Evolutionary conservation across 1,140 invertebrate genomes (phyloP).

Genomic region (Drosophila setifemur): DNA sequence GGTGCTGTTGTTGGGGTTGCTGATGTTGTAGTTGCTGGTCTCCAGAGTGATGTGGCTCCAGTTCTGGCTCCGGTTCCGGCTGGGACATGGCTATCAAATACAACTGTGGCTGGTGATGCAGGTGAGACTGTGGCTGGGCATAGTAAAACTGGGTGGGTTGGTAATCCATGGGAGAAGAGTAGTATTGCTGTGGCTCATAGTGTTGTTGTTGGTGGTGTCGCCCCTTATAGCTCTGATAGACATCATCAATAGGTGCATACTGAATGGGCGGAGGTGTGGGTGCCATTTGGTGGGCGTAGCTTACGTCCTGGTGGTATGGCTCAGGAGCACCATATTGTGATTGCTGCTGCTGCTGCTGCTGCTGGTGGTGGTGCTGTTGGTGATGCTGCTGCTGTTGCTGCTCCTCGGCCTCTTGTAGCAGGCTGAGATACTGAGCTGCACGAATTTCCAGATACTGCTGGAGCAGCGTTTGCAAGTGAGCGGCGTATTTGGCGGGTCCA

Average conservation of each 20-base stretch:
- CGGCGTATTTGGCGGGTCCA: constrained; percentile 77
- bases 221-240: constrained; percentile 76
- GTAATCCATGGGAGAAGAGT: constrained; percentile 41
- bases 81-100: constrained; percentile 72
- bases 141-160: constrained; percentile 60
- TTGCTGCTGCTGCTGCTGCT: constrained; percentile 29
- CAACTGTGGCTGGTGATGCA: constrained; percentile 67
- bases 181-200: constrained; percentile 47
- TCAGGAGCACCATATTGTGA: constrained; percentile 19
- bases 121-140: constrained; percentile 46
- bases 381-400: constrained; percentile 61
- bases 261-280: constrained; percentile 50
- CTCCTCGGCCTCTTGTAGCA: constrained; percentile 71
- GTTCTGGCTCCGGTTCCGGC: constrained; percentile 13
- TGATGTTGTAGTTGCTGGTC: constrained; percentile 19
- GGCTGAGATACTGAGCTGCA: constrained; percentile 73
- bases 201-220: constrained; percentile 53
- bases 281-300: constrained; percentile 62
- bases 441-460: constrained; percentile 81
- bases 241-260: constrained; percentile 73
- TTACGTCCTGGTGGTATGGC: constrained; percentile 58
- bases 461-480: constrained; percentile 75
- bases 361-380: constrained; percentile 18
- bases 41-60: constrained; percentile 16
- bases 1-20: constrained; percentile 15